These are phyloP conservation scores for Limnephilus auricula DNA, from an alignment of 2,888 invertebrate species.

Conservation along the genomic window DNA sequence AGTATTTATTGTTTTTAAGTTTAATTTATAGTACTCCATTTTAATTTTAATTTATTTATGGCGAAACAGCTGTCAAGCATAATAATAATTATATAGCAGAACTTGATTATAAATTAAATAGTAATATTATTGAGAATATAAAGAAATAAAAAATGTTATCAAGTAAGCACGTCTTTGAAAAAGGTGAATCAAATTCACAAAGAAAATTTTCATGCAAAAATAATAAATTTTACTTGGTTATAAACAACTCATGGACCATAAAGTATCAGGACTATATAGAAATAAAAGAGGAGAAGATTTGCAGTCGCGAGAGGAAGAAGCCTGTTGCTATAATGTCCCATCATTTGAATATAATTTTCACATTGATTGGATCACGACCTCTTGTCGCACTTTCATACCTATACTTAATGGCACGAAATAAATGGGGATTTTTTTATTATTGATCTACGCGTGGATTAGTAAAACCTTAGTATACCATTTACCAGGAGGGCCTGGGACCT, in stretches of 20 bases:
- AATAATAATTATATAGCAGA: too few species aligned
- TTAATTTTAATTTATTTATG: too few species aligned
- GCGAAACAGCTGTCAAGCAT: too few species aligned
- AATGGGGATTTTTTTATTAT: constrained; percentile 50
- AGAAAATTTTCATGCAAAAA: background rate
- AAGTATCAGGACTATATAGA: constrained; percentile 20
- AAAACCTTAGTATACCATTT: background rate
- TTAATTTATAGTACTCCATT: too few species aligned
- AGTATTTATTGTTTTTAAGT: too few species aligned
- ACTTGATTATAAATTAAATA: too few species aligned
- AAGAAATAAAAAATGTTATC: too few species aligned
- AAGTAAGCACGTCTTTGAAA: constrained; percentile 26
- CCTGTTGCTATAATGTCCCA: constrained; percentile 55
- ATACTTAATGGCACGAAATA: constrained; percentile 62
- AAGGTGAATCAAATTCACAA: constrained; percentile 21
- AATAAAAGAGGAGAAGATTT: constrained; percentile 13
- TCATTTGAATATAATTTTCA: constrained; percentile 64
- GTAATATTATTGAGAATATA: too few species aligned
- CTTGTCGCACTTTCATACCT: constrained; percentile 59
- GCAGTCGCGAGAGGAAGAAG: constrained; percentile 47
- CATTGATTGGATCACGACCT: constrained; percentile 59
- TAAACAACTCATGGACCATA: constrained; percentile 39
- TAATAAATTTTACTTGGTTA: background rate
- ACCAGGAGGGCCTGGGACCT: background rate
- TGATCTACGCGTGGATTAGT: constrained; percentile 15